These are phyloP conservation scores for Neosalanx taihuensis DNA, from an alignment of 2,797 vertebrate species.

Conservation along the genomic window DNA sequence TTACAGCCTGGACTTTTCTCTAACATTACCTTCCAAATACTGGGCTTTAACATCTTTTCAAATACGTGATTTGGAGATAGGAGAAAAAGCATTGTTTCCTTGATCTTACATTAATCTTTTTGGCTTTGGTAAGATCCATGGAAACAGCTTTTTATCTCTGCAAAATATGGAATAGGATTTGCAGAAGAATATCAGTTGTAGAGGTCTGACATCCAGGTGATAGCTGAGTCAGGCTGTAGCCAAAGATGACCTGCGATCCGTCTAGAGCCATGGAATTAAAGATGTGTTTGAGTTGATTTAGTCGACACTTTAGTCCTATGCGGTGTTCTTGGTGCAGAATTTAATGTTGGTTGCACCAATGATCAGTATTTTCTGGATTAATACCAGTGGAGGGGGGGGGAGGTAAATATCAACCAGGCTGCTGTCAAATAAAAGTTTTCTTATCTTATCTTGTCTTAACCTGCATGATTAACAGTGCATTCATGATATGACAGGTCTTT, in stretches of 20 bases:
- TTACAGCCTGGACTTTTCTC: constrained; percentile 8
- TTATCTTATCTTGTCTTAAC: constrained; percentile 52
- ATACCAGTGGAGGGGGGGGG: constrained; percentile 11
- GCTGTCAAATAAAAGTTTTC: constrained; percentile 23
- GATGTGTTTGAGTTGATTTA: too few relatives aligned
- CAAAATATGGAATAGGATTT: constrained; percentile 13
- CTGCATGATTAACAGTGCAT: constrained; percentile 67
- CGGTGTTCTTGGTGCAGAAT: background rate
- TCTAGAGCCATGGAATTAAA: background rate
- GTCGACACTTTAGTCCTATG: background rate
- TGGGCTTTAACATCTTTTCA: background rate
- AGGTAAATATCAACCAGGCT: constrained; percentile 47
- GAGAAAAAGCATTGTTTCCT: background rate
- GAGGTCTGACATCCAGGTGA: too few relatives aligned
- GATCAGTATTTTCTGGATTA: constrained; percentile 32
- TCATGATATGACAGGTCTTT: constrained; percentile 66
- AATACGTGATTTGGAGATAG: constrained; percentile 15
- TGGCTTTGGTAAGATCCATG: background rate
- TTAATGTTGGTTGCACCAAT: background rate
- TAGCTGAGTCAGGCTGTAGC: background rate
- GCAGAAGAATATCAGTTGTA: too few relatives aligned
- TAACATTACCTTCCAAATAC: constrained; percentile 1
- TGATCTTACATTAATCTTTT: background rate
- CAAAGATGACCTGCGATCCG: background rate
- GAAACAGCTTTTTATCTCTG: background rate